Percentiles rank a stretch among this genome's conserved stretches.
Evolutionary conservation across 2,797 vertebrate genomes (phyloP).

Genomic region (Peromyscus attwateri): DNA sequence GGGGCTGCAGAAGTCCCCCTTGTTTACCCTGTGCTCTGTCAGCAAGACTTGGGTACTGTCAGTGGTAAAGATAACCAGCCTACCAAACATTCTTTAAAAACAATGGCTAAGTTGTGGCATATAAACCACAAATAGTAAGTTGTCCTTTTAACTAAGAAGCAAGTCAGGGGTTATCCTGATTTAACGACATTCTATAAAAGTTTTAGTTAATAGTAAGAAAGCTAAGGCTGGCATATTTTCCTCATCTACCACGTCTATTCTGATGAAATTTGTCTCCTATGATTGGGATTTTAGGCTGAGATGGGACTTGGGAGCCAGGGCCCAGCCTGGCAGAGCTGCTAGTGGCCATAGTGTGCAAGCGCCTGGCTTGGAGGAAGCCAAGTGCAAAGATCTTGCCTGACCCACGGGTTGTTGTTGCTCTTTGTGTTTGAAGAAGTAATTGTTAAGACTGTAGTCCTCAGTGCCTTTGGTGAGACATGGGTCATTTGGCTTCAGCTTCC

Average conservation of each 20-base stretch:
- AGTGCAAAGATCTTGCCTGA: not conserved
- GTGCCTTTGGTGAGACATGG: slow-evolving; percentile 75
- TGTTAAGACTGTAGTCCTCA: slow-evolving; percentile 58
- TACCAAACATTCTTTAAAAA: slow-evolving; percentile 41
- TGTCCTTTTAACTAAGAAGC: not conserved
- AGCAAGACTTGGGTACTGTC: not conserved
- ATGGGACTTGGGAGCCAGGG: not conserved
- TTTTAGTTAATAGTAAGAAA: slow-evolving; percentile 47
- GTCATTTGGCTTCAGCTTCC: slow-evolving; percentile 25
- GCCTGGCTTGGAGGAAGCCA: not conserved
- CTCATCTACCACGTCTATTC: not conserved
- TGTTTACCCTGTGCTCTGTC: not conserved
- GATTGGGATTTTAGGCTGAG: slow-evolving; percentile 26
- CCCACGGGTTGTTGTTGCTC: not conserved
- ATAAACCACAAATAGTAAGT: slow-evolving; percentile 16
- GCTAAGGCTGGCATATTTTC: slow-evolving; percentile 51
- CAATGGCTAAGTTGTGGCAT: not conserved
- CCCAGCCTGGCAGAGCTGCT: not conserved
- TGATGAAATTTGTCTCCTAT: not conserved
- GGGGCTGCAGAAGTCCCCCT: not conserved
- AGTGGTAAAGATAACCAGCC: not conserved
- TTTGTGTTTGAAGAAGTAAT: not conserved
- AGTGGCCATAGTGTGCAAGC: not conserved
- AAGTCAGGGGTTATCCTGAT: slow-evolving; percentile 19
- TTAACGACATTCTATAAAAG: slow-evolving; percentile 46